phyloP scores from a whole-genome alignment of 2,797 vertebrate species.

The Thalassophryne amazonica region DNA sequence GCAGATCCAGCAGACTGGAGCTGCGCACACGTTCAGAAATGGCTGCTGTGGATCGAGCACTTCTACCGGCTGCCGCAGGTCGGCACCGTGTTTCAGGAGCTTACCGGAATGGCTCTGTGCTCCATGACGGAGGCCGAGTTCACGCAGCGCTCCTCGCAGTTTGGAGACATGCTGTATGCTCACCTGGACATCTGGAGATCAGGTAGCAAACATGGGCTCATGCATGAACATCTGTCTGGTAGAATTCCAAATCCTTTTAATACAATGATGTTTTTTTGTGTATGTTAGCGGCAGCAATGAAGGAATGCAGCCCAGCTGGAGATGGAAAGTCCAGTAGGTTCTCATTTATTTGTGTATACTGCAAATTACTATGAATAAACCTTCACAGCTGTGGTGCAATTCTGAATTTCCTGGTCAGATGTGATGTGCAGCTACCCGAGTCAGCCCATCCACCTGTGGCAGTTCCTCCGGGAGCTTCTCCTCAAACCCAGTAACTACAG shows the following conservation, averaged over 20 bases:
- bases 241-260: neutral
- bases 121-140: conserved; percentile 91
- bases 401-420: conserved; percentile 74
- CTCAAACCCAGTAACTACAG: conserved; percentile 91
- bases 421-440: conserved; percentile 84
- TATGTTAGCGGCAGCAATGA: conserved; percentile 89
- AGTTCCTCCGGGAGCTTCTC: conserved; percentile 92
- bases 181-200: conserved; percentile 98
- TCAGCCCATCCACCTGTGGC: conserved; percentile 96
- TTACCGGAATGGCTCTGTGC: conserved; percentile 88
- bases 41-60: conserved; percentile 95
- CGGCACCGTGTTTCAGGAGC: conserved; percentile 85
- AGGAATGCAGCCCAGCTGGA: conserved; percentile 77
- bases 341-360: neutral
- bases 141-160: conserved; percentile 83
- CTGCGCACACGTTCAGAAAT: conserved; percentile 90
- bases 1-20: conserved; percentile 89
- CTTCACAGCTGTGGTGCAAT: neutral
- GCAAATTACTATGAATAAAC: neutral
- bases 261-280: neutral
- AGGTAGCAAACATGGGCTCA: conserved; percentile 63
- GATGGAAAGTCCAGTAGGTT: conserved; percentile 54
- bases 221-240: neutral
- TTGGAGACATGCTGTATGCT: conserved; percentile 87
- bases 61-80: conserved; percentile 89